Percentiles rank a stretch among this genome's conserved stretches.
Conservation (phyloP, 1,140 invertebrate species). For the Manduca sexta region DNA sequence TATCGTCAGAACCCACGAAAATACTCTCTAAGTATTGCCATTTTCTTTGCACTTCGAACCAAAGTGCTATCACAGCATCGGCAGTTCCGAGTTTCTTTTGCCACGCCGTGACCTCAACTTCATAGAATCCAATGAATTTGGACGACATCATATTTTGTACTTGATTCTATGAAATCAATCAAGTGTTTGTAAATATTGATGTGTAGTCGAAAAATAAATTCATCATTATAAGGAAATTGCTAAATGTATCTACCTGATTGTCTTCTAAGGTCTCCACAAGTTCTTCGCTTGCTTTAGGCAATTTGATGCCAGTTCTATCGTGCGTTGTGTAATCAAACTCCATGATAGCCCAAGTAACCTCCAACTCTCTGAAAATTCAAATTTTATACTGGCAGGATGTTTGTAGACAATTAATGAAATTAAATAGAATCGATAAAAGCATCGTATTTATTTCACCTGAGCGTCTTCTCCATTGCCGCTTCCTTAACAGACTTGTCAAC, state of each 20-base stretch:
- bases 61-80: slow-evolving; percentile 87
- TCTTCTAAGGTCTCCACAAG: slow-evolving; percentile 95
- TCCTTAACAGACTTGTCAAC: slow-evolving; percentile 97
- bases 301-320: slow-evolving; percentile 82
- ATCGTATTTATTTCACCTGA: slow-evolving; percentile 67
- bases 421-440: no score
- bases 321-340: slow-evolving; percentile 89
- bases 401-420: not conserved
- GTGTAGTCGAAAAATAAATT: not conserved
- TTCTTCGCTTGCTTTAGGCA: slow-evolving; percentile 90
- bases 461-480: slow-evolving; percentile 93
- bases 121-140: slow-evolving; percentile 92
- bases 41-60: slow-evolving; percentile 94
- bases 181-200: not conserved
- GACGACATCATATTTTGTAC: slow-evolving; percentile 95
- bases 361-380: slow-evolving; percentile 78
- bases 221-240: not conserved
- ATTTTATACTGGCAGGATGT: not conserved
- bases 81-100: slow-evolving; percentile 91
- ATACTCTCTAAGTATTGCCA: slow-evolving; percentile 97
- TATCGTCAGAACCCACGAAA: slow-evolving; percentile 97
- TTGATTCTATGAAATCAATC: slow-evolving; percentile 65
- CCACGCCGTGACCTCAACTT: slow-evolving; percentile 90
- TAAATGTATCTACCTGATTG: slow-evolving; percentile 82
- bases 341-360: slow-evolving; percentile 86